phyloP scores from a whole-genome alignment of 2,888 invertebrate species.

The Neoaliturus tenellus region DNA sequence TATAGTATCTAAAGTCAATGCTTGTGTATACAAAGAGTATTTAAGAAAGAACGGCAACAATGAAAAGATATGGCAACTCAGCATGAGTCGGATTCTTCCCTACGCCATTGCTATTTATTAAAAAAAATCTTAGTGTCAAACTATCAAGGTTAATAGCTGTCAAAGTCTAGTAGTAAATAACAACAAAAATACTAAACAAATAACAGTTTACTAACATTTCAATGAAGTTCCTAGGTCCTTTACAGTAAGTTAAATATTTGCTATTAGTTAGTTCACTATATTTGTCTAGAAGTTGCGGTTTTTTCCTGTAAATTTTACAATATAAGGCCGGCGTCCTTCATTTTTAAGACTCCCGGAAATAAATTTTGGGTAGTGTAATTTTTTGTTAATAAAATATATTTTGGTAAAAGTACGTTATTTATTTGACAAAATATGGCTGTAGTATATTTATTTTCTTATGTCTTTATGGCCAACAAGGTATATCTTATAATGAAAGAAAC shows the following conservation, averaged over 20 bases:
- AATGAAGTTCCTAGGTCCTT: background rate
- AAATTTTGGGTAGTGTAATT: background rate
- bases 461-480: no score
- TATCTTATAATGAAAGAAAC: no score
- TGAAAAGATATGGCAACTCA: background rate
- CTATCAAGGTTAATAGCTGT: slow-evolving; percentile 8
- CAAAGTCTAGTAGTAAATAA: background rate
- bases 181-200: background rate
- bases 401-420: no score
- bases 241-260: background rate
- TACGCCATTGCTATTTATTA: background rate
- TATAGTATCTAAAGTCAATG: no score
- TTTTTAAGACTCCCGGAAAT: background rate
- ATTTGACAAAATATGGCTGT: no score
- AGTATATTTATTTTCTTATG: no score
- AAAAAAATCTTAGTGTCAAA: slow-evolving; percentile 1
- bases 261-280: background rate
- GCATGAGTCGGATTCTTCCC: background rate
- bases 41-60: no score
- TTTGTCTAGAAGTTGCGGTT: background rate
- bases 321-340: background rate
- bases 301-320: background rate
- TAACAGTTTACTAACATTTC: background rate
- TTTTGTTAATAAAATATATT: no score
- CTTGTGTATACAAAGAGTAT: no score